Evolutionary conservation across 1,140 invertebrate species (phyloP), one percentile per base, ranked within the genome.

Genomic region (Homarus americanus): DNA sequence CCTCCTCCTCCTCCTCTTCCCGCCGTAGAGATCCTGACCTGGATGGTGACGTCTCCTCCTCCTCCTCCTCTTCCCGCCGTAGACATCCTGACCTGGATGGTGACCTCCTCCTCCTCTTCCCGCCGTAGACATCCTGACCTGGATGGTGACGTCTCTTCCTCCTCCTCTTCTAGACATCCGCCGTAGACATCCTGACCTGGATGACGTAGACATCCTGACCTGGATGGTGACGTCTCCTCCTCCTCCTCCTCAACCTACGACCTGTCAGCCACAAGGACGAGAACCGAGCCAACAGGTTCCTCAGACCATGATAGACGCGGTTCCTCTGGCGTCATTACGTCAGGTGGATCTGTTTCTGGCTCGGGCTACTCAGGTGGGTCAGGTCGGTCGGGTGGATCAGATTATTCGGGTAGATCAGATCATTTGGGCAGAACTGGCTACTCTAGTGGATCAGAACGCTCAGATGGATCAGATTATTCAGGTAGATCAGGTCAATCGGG

Each of bases 251-350:
- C 24, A 12, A 53, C 75, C 20, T 76, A 36, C 41, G 53, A 66
- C 3, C 73, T 24, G 75, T 87, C 75, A 38, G 63, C 75, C 49
- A 79, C 75, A 24, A 79, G 85, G 75, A 87, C 85, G 15, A 90
- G 79, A 79, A 38, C 38, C 28, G 87, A 90, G 66, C 17, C 66
- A 24, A 40, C 76, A 66, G 1, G 75, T 4, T 24, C 24, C 36
- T 32, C 40, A 58, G 53, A 20, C 0, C 12, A 58, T 58, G 53
- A 20, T 20, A 58, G 53, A 58, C 53, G 15, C 20, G 20, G 20
- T 20, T 58, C 53, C 53, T 24, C 53, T 20, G 53, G 24, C 24
- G 53, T 20, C 20, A 3, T 4, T 20, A 15, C 24, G 4, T 3
- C 53, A 58, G 0, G 15, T 20, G 53, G 53, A 15, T 58, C 53